Evolutionary conservation across 1,140 invertebrate species (phyloP).

Genomic region (Drosophila arawakana): DNA sequence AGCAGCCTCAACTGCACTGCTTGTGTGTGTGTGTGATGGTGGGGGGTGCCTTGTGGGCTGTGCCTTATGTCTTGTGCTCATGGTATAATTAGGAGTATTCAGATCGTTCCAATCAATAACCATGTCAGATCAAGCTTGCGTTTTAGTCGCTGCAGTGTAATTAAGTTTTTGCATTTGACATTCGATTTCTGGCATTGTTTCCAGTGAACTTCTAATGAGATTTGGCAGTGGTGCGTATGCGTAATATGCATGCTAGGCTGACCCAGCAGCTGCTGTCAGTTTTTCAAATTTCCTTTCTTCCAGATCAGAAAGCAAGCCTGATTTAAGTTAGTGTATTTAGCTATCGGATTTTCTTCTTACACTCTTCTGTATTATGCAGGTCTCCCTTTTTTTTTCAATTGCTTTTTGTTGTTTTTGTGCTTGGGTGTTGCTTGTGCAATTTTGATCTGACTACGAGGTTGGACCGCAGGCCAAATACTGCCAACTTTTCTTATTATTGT

Average conservation of each 20-base stretch:
- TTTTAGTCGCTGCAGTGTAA: constrained; percentile 20
- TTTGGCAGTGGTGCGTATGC: constrained; percentile 68
- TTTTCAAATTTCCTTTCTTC: background rate
- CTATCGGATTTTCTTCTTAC: background rate
- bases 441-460: constrained; percentile 56
- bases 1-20: constrained; percentile 4
- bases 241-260: constrained; percentile 34
- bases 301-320: background rate
- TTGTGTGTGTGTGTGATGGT: background rate
- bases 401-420: constrained; percentile 40
- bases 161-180: constrained; percentile 20
- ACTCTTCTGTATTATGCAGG: constrained; percentile 15
- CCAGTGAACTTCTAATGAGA: constrained; percentile 50
- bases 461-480: constrained; percentile 61
- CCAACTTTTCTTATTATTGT: constrained; percentile 79
- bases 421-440: constrained; percentile 35
- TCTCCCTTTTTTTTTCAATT: constrained; percentile 21
- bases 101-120: constrained; percentile 18
- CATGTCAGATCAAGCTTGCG: constrained; percentile 1
- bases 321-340: constrained; percentile 9
- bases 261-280: constrained; percentile 26
- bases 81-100: constrained; percentile 23
- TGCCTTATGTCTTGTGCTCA: background rate
- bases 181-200: background rate
- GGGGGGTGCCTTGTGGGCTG: background rate